Evolutionary conservation across 1,140 invertebrate species (phyloP), one percentile per base, ranked within the genome.

Genomic region (Harlomillsia oculata): DNA sequence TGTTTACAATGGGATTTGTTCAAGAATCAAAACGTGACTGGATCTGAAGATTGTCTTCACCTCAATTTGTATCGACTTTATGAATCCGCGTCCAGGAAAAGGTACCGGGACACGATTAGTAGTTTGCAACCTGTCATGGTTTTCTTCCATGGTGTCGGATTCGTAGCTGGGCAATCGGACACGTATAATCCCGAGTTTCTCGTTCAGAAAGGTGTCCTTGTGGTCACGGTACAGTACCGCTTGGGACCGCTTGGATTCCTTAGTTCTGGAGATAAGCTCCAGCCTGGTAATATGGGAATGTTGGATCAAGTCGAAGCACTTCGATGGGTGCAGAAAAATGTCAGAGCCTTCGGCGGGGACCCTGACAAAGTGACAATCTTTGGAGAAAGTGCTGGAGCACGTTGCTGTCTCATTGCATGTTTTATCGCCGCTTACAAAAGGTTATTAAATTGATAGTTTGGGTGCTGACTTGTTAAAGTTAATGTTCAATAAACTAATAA

Each of bases 351-450:
- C 56, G 66, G 66, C 30, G 74, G 73, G 5, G 73, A 78, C 64
- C 63, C 70, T 0, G 58, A 70, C 6, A 50, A 51, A 29, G 56
- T 77, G 18, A 76, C 75, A 2, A 62, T 77, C 11, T 69, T 74
- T 64, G 75, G 75, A 25, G 70, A 73, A 28, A 46, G 16, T 30
- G 57, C 57, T 32, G 44, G 50, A 3, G 92, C 92, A n/a, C 1
- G 89, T 89, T 9, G 90, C 89, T 36, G 88, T 97, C 1, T 86
- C 86, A 11, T 76, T 97, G 67, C 92, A 96, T 74, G 75, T 97
- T 43, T 73, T 98, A 6, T 94, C 90, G 2, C 89, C 90, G 2
- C 74, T 94, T 16, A 80, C 60, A 6, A 53, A 58, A 62, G 60
- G 60, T 58, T n/a, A n/a, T n/a, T n/a, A n/a, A n/a, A n/a, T n/a